Evolutionary conservation across 2,113 vertebrate species (phyloP).

Genomic region (Oreotrochilus melanogaster): DNA sequence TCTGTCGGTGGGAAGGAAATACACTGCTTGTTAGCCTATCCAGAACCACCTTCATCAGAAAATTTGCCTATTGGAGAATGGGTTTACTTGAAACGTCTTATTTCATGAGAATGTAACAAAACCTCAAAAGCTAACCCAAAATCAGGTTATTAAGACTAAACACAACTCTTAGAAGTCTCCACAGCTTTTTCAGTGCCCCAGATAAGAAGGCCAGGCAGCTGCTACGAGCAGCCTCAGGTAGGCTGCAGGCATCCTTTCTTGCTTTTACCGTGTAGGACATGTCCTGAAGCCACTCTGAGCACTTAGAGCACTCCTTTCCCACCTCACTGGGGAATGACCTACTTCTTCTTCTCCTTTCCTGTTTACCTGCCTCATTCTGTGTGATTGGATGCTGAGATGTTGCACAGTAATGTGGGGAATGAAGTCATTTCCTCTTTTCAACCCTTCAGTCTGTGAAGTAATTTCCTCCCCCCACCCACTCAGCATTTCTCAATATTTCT

Average conservation of each 20-base stretch:
- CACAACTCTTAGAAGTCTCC: background rate
- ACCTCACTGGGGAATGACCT: background rate
- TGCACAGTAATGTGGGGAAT: background rate
- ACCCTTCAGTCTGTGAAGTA: slow-evolving; percentile 54
- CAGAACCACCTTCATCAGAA: background rate
- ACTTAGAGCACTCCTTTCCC: background rate
- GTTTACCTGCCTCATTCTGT: slow-evolving; percentile 48
- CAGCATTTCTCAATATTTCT: slow-evolving; percentile 47
- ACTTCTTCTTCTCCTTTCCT: slow-evolving; percentile 55
- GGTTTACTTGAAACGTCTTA: background rate
- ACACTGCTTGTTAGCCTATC: background rate
- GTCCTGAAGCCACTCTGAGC: background rate
- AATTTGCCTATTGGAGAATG: background rate
- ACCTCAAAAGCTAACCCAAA: background rate
- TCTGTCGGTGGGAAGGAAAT: background rate
- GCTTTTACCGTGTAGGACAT: background rate
- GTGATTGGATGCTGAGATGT: slow-evolving; percentile 56
- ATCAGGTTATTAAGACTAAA: background rate
- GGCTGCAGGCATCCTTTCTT: background rate
- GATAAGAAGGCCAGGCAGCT: background rate
- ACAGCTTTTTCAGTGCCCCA: background rate
- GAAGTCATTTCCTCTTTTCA: slow-evolving; percentile 67
- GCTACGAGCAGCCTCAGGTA: background rate
- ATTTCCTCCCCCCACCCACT: slow-evolving; percentile 68
- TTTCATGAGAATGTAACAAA: background rate